These are phyloP conservation scores for Aldrovandia affinis DNA, from an alignment of 2,797 vertebrate genomes.

Conservation along the genomic window DNA sequence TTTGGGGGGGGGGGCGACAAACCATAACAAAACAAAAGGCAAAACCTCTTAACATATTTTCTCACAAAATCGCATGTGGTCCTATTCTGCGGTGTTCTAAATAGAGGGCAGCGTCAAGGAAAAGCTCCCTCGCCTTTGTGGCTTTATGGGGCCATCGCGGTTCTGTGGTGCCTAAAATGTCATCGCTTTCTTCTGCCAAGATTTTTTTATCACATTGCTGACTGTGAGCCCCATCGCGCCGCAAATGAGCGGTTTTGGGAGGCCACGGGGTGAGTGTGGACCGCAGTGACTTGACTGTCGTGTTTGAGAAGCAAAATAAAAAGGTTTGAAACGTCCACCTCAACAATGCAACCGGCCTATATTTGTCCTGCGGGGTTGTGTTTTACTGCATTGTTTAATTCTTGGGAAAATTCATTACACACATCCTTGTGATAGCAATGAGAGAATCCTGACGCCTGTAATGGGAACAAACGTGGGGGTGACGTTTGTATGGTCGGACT, in stretches of 20 bases:
- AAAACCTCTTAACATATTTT: slow-evolving; percentile 13
- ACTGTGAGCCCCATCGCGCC: background rate
- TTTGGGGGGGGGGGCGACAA: background rate
- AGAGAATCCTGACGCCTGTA: background rate
- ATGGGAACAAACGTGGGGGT: background rate
- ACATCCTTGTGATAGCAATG: background rate
- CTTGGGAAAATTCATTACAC: background rate
- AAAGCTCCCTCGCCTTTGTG: background rate
- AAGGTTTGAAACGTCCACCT: background rate
- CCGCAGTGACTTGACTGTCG: background rate
- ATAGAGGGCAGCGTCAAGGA: background rate
- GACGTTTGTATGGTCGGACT: background rate
- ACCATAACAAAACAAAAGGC: background rate
- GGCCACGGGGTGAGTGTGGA: background rate
- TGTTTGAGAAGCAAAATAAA: background rate
- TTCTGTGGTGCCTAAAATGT: slow-evolving; percentile 14
- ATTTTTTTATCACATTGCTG: slow-evolving; percentile 14
- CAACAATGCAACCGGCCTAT: background rate
- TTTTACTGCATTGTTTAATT: background rate
- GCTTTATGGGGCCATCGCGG: slow-evolving; percentile 11
- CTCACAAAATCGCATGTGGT: slow-evolving; percentile 16
- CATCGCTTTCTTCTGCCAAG: slow-evolving; percentile 10
- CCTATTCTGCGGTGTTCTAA: background rate
- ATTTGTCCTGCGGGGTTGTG: background rate
- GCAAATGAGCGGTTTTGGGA: slow-evolving; percentile 22